Evolutionary conservation across 2,888 invertebrate genomes (phyloP).

Genomic region (Drosophila barbarae): DNA sequence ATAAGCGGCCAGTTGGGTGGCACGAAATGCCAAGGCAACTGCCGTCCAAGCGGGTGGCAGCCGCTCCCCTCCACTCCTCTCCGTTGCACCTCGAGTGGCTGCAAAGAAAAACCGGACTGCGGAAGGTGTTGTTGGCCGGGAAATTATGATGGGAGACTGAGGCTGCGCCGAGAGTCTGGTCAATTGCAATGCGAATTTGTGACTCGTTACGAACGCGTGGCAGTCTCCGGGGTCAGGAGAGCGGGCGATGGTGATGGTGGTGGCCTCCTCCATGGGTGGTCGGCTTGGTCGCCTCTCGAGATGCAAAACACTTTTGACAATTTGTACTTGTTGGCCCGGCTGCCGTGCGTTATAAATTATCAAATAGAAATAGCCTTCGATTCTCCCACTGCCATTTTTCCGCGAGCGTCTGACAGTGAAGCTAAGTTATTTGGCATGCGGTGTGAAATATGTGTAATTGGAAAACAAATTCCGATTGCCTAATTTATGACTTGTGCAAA

Average conservation of each 20-base stretch:
- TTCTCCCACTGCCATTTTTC: constrained; percentile 35
- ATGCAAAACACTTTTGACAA: constrained; percentile 72
- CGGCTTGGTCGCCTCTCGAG: constrained; percentile 44
- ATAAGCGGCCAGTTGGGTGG: constrained; percentile 70
- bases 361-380: constrained; percentile 72
- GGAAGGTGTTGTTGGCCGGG: constrained; percentile 76
- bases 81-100: not conserved
- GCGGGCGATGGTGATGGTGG: constrained; percentile 23
- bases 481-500: constrained; percentile 72
- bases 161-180: constrained; percentile 42
- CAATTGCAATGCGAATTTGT: constrained; percentile 72
- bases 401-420: constrained; percentile 35
- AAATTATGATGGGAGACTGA: constrained; percentile 71
- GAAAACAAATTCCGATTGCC: constrained; percentile 72
- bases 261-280: constrained; percentile 71
- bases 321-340: constrained; percentile 68
- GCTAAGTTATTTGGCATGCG: constrained; percentile 60
- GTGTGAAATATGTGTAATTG: constrained; percentile 76
- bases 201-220: constrained; percentile 74
- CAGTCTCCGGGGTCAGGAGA: constrained; percentile 40
- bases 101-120: constrained; percentile 42
- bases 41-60: constrained; percentile 52
- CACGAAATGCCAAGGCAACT: constrained; percentile 37
- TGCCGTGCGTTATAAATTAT: constrained; percentile 74
- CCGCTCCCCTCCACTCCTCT: constrained; percentile 6